These are phyloP conservation scores for Ochropacha duplaris DNA, from an alignment of 2,888 invertebrate genomes.

Conservation along the genomic window DNA sequence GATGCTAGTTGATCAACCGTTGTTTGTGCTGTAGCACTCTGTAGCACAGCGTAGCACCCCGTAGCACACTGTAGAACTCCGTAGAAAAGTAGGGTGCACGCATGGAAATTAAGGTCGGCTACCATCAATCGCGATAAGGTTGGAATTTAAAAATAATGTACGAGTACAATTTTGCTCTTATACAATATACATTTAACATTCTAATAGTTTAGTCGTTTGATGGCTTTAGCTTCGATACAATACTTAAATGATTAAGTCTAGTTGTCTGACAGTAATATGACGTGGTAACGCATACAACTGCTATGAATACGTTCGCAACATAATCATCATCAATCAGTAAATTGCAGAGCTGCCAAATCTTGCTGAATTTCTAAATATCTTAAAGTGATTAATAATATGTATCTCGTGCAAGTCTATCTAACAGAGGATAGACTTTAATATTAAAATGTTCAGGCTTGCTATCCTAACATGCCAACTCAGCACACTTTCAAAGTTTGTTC, in stretches of 20 bases:
- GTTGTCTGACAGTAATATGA: no score
- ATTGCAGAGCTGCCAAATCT: not conserved
- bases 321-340: not conserved
- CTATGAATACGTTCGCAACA: not conserved
- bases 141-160: no score
- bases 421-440: slow-evolving; percentile 1
- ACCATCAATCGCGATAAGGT: no score
- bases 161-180: no score
- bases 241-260: no score
- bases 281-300: no score
- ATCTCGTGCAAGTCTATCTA: slow-evolving; percentile 1
- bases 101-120: no score
- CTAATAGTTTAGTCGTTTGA: no score
- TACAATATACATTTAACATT: no score
- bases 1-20: no score
- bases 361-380: not conserved
- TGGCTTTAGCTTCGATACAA: no score
- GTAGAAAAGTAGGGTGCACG: no score
- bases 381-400: slow-evolving; percentile 3
- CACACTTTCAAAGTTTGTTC: slow-evolving; percentile 30
- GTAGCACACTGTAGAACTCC: not conserved
- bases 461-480: slow-evolving; percentile 26
- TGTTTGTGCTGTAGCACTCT: not conserved
- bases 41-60: not conserved
- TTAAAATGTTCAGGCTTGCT: slow-evolving; percentile 6